Evolutionary conservation across 2,888 invertebrate species (phyloP).

Genomic region (Eristalis pertinax): DNA sequence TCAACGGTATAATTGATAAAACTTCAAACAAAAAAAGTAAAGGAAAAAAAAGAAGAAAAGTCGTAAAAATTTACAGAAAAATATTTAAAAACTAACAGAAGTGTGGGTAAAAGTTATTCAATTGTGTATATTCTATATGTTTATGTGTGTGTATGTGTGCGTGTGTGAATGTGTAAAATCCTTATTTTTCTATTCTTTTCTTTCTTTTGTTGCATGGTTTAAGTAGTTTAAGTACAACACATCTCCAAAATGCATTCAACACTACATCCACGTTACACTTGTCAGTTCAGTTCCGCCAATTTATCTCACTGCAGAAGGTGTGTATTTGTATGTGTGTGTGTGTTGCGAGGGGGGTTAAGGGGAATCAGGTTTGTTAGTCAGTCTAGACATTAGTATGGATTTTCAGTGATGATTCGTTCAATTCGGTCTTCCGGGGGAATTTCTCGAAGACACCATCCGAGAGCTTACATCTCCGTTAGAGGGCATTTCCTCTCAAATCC

Average conservation of each 20-base stretch:
- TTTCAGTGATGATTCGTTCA: not conserved
- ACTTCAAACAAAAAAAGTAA: not conserved
- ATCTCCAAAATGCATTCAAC: not conserved
- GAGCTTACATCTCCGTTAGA: constrained; percentile 19
- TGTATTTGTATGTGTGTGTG: no score
- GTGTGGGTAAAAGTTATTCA: constrained; percentile 27
- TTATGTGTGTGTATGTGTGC: not conserved
- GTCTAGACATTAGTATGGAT: not conserved
- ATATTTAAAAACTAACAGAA: not conserved
- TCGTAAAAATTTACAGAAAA: not conserved
- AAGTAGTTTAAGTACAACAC: not conserved
- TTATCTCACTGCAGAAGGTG: not conserved
- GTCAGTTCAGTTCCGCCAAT: constrained; percentile 3
- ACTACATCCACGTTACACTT: not conserved
- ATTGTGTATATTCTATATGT: not conserved
- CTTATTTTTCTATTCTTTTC: not conserved
- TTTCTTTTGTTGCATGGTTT: not conserved
- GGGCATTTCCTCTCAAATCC: constrained; percentile 48
- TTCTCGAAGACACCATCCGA: not conserved
- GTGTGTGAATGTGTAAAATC: not conserved
- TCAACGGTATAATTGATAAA: constrained; percentile 60
- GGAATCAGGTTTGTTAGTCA: constrained; percentile 19
- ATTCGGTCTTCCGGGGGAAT: constrained; percentile 1
- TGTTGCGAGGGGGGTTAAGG: not conserved
- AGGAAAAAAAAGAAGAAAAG: constrained; percentile 24